Base-by-base conservation (phyloP, 2,888 invertebrate genomes). In the Prosopocoilus inquinatus region DNA sequence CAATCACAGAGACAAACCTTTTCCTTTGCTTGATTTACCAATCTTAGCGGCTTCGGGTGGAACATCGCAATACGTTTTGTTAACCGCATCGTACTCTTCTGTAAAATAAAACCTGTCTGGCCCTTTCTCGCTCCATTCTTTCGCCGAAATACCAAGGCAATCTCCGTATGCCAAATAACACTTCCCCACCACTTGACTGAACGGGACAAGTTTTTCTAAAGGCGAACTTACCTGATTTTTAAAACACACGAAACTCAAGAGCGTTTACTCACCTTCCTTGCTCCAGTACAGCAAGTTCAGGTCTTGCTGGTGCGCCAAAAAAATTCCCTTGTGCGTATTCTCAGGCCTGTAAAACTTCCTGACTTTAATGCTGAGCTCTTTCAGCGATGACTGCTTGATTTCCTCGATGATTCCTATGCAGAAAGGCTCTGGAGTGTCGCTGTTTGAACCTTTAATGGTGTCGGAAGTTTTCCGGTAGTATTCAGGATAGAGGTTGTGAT, bases 401-500 rank as follows among this genome's bases (percentile, higher is more conserved):
- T 83, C 81, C 33, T 81, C 81, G 41, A 93, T 86, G 47, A 84
- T 81, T 1, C 85, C 91, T 8, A 93, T 81, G 64, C 86, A 82
- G 73, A 90, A 92, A 1, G 92, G 90, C 59, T 89, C 85, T 0
- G 88, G 87, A 0, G 88, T 88, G 58, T 87, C 85, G 9, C 81
- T 72, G 67, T 90, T 89, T 0, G 88, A 88, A 0, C 89, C 89
- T 64, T 89, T 87, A 15, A 86, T 73, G 60, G 80, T 82, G 60
- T 87, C 87, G 9, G 83, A 82, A 41, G 82, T 84, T 76, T 91
- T 92, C 53, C 92, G 80, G 72, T 91, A 92, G 66, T 85, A 86
- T 73, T 94, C 93, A 0, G 92, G 87, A 70, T 89, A 92, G 33
- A 86, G 71, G n/a, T 84, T 81, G 71, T 89, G 89, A 74, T 92